phyloP scores from a whole-genome alignment of 2,797 vertebrate species.

The Eurystomus glaucurus region DNA sequence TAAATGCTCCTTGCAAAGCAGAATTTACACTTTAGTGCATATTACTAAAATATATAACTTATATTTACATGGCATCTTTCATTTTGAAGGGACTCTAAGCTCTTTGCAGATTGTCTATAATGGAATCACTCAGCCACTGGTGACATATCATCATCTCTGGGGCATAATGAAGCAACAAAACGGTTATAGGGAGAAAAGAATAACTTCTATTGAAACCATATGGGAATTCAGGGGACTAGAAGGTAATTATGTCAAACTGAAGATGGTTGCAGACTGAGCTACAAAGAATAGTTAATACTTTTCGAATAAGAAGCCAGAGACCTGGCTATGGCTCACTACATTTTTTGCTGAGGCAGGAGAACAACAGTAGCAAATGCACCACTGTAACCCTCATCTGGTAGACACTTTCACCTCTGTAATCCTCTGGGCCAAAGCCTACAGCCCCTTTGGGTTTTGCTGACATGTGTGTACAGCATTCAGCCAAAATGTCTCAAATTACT shows the following conservation, averaged over 20 bases:
- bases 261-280: not conserved
- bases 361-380: not conserved
- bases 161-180: constrained; percentile 37
- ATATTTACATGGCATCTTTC: constrained; percentile 33
- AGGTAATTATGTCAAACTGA: constrained; percentile 37
- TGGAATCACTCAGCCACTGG: constrained; percentile 24
- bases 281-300: not conserved
- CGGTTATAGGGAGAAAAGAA: constrained; percentile 1
- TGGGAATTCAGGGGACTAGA: not conserved
- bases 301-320: not conserved
- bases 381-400: not conserved
- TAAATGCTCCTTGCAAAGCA: constrained; percentile 40
- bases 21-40: constrained; percentile 57
- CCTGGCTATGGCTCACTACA: rapidly evolving
- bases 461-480: rapidly evolving
- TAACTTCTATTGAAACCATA: not conserved
- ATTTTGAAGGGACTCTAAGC: constrained; percentile 31
- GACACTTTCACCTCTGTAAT: not conserved
- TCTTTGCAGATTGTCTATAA: constrained; percentile 40
- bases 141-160: constrained; percentile 22
- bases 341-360: not conserved
- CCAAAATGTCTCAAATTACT: not conserved
- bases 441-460: not conserved
- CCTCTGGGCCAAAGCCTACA: rapidly evolving
- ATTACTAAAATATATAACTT: constrained; percentile 56